Percentiles rank a stretch among this genome's conserved stretches.
Conservation (phyloP, 1,140 invertebrate genomes). For the Teleogryllus occipitalis region DNA sequence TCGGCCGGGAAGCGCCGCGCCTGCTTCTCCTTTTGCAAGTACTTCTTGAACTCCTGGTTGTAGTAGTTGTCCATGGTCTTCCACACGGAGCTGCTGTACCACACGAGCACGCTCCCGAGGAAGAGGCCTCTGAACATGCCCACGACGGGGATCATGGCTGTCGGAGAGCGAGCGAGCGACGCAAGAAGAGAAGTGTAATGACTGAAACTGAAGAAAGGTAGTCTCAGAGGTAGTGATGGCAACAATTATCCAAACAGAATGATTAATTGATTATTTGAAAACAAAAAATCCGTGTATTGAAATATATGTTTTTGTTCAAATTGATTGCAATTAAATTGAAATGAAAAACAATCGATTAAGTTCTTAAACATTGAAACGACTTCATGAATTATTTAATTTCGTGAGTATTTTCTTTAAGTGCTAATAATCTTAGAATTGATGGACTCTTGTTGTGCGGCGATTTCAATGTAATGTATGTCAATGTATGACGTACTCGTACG, state of each 20-base stretch:
- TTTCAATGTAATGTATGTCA: too few relatives aligned
- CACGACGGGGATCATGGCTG: constrained; percentile 34
- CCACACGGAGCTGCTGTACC: constrained; percentile 44
- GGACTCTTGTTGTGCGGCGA: too few relatives aligned
- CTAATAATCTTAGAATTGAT: too few relatives aligned
- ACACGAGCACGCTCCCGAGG: constrained; percentile 38
- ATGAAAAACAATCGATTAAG: too few relatives aligned
- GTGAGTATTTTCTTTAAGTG: too few relatives aligned
- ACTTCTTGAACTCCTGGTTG: constrained; percentile 41
- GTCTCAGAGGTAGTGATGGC: neutral
- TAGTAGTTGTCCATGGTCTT: constrained; percentile 45
- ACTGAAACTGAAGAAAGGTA: neutral
- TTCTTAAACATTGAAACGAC: too few relatives aligned
- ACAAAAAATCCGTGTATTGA: too few relatives aligned
- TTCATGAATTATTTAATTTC: too few relatives aligned
- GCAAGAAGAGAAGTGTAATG: neutral
- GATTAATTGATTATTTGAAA: neutral
- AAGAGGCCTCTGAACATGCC: constrained; percentile 37
- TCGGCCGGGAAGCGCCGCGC: neutral
- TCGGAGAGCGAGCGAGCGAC: too few relatives aligned
- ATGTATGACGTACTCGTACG: too few relatives aligned
- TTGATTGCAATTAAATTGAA: too few relatives aligned
- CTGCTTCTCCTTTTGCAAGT: constrained; percentile 34
- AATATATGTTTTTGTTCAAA: too few relatives aligned
- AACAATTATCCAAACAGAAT: neutral